These are phyloP conservation scores for Formicarius rufipectus DNA, from an alignment of 2,113 vertebrate species.

Conservation along the genomic window DNA sequence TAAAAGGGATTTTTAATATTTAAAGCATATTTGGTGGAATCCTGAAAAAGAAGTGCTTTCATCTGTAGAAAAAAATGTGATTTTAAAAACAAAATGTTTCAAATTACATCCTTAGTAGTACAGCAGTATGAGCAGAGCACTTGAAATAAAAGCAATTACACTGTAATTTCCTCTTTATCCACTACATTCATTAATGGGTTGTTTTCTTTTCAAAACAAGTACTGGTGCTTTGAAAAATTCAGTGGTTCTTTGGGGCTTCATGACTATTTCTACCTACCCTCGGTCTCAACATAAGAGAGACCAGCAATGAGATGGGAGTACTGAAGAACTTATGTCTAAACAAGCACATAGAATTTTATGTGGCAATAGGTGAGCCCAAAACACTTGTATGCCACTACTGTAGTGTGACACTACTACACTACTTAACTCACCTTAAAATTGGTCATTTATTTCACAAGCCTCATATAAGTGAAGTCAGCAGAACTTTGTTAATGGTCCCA, in stretches of 20 bases:
- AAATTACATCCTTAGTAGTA: slow-evolving; percentile 48
- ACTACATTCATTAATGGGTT: not conserved
- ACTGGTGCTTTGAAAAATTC: not conserved
- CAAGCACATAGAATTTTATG: not conserved
- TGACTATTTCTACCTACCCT: not conserved
- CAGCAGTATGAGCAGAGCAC: not conserved
- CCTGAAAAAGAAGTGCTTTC: slow-evolving; percentile 67
- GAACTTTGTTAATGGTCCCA: not conserved
- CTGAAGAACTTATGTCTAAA: not conserved
- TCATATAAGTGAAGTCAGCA: not conserved
- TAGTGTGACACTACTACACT: not conserved
- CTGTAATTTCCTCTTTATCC: slow-evolving; percentile 33
- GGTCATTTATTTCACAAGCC: not conserved
- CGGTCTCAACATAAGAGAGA: not conserved
- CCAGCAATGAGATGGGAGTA: not conserved
- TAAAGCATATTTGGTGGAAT: slow-evolving; percentile 66
- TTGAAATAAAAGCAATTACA: slow-evolving; percentile 48
- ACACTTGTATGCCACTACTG: not conserved
- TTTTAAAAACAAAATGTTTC: slow-evolving; percentile 62
- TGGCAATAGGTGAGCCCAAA: not conserved
- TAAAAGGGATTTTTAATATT: slow-evolving; percentile 69
- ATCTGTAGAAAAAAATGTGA: slow-evolving; percentile 52
- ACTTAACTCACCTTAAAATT: not conserved
- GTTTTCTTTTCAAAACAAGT: slow-evolving; percentile 11
- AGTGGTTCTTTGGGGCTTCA: not conserved